phyloP scores from a whole-genome alignment of 2,888 invertebrate species.

The Perizoma affinitatum region DNA sequence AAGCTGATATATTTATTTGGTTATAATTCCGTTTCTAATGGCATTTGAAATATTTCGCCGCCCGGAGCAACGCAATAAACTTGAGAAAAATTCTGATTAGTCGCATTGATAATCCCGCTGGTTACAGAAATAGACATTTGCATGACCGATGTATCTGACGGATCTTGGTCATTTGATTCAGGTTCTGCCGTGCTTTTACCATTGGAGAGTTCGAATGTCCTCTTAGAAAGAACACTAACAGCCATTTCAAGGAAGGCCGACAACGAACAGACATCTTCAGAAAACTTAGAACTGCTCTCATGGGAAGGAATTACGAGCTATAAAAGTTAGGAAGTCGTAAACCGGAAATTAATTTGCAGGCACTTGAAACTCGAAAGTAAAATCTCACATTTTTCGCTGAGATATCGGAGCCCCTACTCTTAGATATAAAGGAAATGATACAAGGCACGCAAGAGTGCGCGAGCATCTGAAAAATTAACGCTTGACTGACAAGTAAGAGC shows the following conservation, averaged over 20 bases:
- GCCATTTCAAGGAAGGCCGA: conserved; percentile 13
- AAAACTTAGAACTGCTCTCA: conserved; percentile 30
- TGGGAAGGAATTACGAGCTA: conserved; percentile 35
- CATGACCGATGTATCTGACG: conserved; percentile 1
- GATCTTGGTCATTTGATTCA: conserved; percentile 21
- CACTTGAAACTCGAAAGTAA: conserved; percentile 31
- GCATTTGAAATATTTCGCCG: conserved; percentile 31
- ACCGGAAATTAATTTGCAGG: conserved; percentile 34
- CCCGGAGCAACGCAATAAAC: conserved; percentile 34
- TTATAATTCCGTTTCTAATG: conserved; percentile 31
- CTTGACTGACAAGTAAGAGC: conserved; percentile 36
- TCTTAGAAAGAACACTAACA: conserved; percentile 20
- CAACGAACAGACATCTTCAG: conserved; percentile 23
- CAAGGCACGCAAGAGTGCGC: conserved; percentile 46
- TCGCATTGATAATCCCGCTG: conserved; percentile 22
- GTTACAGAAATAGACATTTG: conserved; percentile 17
- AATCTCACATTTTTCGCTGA: conserved; percentile 30
- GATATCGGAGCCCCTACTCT: conserved; percentile 36
- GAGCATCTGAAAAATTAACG: conserved; percentile 42
- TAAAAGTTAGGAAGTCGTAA: conserved; percentile 37
- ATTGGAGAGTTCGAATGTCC: conserved; percentile 21
- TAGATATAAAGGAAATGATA: conserved; percentile 50
- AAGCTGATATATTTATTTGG: conserved; percentile 32
- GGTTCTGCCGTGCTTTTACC: conserved; percentile 21
- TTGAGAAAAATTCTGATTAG: conserved; percentile 26